Evolutionary conservation across 2,888 invertebrate genomes (phyloP).

Genomic region (Plemyria rubiginata): DNA sequence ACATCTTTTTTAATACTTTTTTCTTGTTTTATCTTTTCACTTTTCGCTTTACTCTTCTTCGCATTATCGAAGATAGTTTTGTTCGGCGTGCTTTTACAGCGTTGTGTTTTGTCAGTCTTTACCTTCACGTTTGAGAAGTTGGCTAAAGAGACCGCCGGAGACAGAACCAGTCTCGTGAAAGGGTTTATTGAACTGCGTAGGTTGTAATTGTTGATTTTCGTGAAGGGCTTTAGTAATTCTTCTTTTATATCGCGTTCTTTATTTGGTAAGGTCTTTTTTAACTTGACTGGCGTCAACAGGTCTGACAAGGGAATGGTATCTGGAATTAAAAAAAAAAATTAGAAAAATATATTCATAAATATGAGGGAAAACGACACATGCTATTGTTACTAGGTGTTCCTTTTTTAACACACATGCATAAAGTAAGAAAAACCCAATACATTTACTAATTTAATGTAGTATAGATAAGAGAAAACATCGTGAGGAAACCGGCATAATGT

Average conservation of each 20-base stretch:
- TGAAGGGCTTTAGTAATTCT: neutral
- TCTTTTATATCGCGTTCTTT: neutral
- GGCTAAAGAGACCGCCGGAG: constrained; percentile 9
- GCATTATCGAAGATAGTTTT: neutral
- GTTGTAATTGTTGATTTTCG: constrained; percentile 2
- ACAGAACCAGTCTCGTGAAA: constrained; percentile 8
- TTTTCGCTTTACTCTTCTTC: neutral
- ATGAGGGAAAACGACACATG: too few relatives aligned
- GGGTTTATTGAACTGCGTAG: constrained; percentile 6
- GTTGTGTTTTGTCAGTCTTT: neutral
- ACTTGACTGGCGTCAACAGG: neutral
- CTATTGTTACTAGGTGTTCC: too few relatives aligned
- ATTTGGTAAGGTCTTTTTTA: neutral
- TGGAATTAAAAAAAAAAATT: neutral
- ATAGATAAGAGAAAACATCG: too few relatives aligned
- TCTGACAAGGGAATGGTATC: neutral
- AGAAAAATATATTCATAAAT: neutral
- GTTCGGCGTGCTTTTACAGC: neutral
- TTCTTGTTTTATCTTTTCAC: neutral
- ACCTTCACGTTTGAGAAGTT: neutral
- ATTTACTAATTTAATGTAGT: too few relatives aligned
- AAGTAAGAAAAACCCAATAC: too few relatives aligned
- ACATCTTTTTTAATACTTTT: neutral
- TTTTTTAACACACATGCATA: too few relatives aligned
- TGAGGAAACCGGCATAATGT: too few relatives aligned